A percentile compares a stretch with the other conserved stretches of the same genome.
These are phyloP conservation scores for Anseranas semipalmata DNA, from an alignment of 2,113 vertebrate species.

Conservation along the genomic window DNA sequence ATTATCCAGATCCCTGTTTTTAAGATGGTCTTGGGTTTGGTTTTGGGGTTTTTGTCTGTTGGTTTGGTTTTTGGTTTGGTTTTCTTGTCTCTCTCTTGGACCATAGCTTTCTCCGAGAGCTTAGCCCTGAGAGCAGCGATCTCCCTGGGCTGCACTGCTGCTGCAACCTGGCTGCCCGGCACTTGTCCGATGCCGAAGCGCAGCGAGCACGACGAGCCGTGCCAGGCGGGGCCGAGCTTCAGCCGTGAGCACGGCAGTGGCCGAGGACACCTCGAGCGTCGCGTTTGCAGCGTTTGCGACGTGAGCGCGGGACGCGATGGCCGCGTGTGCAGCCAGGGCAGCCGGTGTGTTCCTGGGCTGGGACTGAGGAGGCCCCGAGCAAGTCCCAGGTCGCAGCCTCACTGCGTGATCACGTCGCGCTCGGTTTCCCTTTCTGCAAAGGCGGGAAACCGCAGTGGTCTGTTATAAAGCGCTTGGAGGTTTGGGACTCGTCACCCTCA, in stretches of 20 bases:
- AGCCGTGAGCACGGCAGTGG: not conserved
- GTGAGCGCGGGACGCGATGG: not conserved
- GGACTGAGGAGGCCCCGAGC: not conserved
- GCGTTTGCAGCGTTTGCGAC: not conserved
- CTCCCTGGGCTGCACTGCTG: not conserved
- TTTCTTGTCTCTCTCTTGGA: not conserved
- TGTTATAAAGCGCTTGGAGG: not conserved
- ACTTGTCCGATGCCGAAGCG: not conserved
- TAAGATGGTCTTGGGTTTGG: not conserved
- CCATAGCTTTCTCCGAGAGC: not conserved
- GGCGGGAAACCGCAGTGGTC: not conserved
- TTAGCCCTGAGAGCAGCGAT: not conserved
- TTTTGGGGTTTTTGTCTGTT: not conserved
- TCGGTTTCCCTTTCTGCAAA: not conserved
- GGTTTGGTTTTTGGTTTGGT: not conserved
- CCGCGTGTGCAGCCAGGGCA: not conserved
- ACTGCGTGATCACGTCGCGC: rapidly evolving
- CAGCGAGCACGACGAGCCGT: not conserved
- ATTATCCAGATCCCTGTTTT: not conserved
- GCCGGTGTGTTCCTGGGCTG: not conserved
- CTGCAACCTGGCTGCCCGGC: not conserved
- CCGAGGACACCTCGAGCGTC: rapidly evolving
- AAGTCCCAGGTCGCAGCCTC: not conserved
- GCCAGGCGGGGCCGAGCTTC: not conserved
- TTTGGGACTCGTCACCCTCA: not conserved